Conservation (phyloP, 2,888 invertebrate genomes). For the Orchesella flavescens region DNA sequence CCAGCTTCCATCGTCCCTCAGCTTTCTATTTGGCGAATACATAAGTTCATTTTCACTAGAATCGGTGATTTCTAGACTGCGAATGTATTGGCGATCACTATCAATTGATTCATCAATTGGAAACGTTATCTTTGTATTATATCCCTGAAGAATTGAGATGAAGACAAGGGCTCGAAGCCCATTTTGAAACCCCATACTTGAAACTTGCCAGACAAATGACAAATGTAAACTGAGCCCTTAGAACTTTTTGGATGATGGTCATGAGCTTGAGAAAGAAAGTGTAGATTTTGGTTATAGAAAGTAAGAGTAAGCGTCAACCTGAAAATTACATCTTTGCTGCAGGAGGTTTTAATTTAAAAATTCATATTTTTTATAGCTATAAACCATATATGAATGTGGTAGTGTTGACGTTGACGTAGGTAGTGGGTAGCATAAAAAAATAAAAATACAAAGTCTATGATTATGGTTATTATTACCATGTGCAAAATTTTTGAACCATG, state of each 20-base stretch:
- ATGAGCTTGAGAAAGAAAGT: conserved; percentile 27
- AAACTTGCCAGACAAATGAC: conserved; percentile 19
- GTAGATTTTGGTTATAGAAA: conserved; percentile 21
- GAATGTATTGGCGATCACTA: neutral
- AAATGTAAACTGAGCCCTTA: neutral
- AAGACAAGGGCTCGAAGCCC: conserved; percentile 29
- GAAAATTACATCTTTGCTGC: conserved; percentile 15
- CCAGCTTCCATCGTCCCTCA: conserved; percentile 23
- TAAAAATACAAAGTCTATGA: too few species aligned
- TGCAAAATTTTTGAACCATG: too few species aligned
- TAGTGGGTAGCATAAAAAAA: too few species aligned
- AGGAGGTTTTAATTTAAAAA: conserved; percentile 26
- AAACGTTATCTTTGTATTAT: conserved; percentile 36
- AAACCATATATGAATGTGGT: neutral
- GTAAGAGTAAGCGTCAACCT: conserved; percentile 20
- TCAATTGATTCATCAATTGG: neutral
- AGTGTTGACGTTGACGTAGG: too few species aligned
- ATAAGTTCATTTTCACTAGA: neutral
- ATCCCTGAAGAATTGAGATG: conserved; percentile 16
- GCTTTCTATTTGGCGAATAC: conserved; percentile 11
- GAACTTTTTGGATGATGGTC: neutral
- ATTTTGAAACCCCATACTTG: conserved; percentile 10
- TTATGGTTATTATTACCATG: too few species aligned
- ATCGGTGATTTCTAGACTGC: conserved; percentile 27
- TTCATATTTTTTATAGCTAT: neutral